Evolutionary conservation across 2,797 vertebrate species (phyloP).

Genomic region (Miichthys miiuy): DNA sequence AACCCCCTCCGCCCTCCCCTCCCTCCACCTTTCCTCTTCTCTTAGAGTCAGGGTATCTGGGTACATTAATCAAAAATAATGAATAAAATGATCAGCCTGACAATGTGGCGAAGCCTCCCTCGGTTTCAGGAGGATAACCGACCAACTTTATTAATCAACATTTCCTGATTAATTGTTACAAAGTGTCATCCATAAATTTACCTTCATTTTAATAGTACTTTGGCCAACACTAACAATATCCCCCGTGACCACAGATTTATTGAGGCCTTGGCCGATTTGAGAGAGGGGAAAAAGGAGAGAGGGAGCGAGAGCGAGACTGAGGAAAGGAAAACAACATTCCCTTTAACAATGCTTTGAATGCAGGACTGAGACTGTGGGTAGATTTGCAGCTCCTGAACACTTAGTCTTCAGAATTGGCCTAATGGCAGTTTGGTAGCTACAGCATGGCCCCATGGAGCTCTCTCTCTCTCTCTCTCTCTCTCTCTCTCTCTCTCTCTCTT

Average conservation of each 20-base stretch:
- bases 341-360: slow-evolving; percentile 72
- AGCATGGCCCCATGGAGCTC: slow-evolving; percentile 62
- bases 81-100: slow-evolving; percentile 99
- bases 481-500: slow-evolving; percentile 45
- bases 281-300: slow-evolving; percentile 26
- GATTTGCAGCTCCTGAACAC: slow-evolving; percentile 71
- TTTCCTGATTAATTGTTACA: slow-evolving; percentile 98
- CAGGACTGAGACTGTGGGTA: slow-evolving; percentile 79
- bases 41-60: slow-evolving; percentile 94
- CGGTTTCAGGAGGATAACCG: slow-evolving; percentile 98
- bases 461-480: slow-evolving; percentile 19
- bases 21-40: slow-evolving; percentile 60
- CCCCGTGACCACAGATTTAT: slow-evolving; percentile 98
- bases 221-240: slow-evolving; percentile 99
- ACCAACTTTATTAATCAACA: slow-evolving; percentile 99
- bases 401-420: slow-evolving; percentile 77
- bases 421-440: slow-evolving; percentile 74
- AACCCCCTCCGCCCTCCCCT: not conserved
- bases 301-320: slow-evolving; percentile 37
- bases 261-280: slow-evolving; percentile 89
- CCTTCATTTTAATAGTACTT: slow-evolving; percentile 96
- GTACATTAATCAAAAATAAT: slow-evolving; percentile 99
- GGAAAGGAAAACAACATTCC: slow-evolving; percentile 63
- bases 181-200: slow-evolving; percentile 97
- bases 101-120: slow-evolving; percentile 93